Conservation (phyloP, 2,888 invertebrate genomes). For the Chrysomela aeneicollis region DNA sequence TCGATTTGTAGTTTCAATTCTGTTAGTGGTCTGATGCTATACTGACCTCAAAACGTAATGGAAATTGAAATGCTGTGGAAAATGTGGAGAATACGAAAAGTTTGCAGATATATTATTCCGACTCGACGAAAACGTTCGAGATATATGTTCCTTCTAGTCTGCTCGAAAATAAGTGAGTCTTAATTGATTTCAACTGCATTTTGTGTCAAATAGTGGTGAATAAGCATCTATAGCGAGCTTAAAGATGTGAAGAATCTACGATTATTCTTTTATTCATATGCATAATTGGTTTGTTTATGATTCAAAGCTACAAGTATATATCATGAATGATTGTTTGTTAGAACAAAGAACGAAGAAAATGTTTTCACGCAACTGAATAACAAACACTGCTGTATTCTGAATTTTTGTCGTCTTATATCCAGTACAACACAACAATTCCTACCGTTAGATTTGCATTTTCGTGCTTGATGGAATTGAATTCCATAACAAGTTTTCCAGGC, state of each 20-base stretch:
- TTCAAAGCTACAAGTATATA: too few relatives aligned
- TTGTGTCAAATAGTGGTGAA: too few relatives aligned
- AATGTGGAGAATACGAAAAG: not conserved
- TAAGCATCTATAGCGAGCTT: too few relatives aligned
- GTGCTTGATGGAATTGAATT: not conserved
- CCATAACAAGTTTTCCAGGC: not conserved
- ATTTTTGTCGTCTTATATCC: not conserved
- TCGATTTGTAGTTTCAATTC: not conserved
- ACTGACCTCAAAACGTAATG: not conserved
- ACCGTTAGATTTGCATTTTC: not conserved
- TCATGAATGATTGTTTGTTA: not conserved
- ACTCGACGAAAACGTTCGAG: not conserved
- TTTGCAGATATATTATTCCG: not conserved
- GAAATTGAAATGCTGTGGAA: not conserved
- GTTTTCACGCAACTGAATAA: not conserved
- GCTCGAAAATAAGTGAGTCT: too few relatives aligned
- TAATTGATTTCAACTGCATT: too few relatives aligned
- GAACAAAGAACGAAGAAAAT: not conserved
- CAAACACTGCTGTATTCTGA: too few relatives aligned
- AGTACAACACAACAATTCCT: not conserved
- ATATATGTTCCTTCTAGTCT: not conserved
- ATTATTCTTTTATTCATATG: too few relatives aligned
- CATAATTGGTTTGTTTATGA: too few relatives aligned
- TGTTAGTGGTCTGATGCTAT: constrained; percentile 2
- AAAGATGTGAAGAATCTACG: too few relatives aligned